Evolutionary conservation across 2,888 invertebrate genomes (phyloP), one percentile per base, ranked within the genome.

Genomic region (Cosmorhoe ocellata): DNA sequence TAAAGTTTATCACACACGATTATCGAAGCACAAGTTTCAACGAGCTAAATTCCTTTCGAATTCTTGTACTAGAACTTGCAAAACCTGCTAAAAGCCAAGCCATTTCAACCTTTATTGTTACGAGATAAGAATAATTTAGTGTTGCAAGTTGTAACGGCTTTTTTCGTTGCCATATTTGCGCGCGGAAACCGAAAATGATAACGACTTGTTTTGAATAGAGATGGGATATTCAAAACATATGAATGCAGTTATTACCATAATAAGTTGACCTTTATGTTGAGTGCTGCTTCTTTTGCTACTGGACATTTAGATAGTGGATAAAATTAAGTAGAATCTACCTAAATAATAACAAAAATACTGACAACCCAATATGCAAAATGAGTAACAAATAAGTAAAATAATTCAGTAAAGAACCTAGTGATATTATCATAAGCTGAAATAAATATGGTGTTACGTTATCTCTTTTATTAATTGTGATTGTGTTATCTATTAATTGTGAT

Each of bases 111-210:
- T 61, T 52, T 69, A 68, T 63, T 47, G 24, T 34, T 0, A 44
- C 10, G 14, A 12, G 48, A 48, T 60, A 68, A 60, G 62, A 41
- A 45, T 42, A 42, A 49, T 46, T 46, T 42, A 50, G 39, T 46
- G 34, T 40, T 44, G 52, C n/a, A 37, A 34, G 50, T 39, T 53
- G 37, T 11, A 52, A 50, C 51, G 28, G 44, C 31, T 60, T 56
- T 55, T 56, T 49, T 50, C 26, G 36, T 40, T 36, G 44, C 40
- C 44, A 53, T 61, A 57, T 59, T 59, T 68, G 72, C 71, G 67
- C 65, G 72, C 74, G 74, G 71, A 81, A 76, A 78, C 69, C 58
- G 52, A 67, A 69, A 79, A 76, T 69, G 74, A 76, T 76, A 78
- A 76, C 66, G 69, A 66, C 65, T 67, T 56, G 55, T 58, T 61